These are phyloP conservation scores for Anolis apletophallus DNA, from an alignment of 2,797 vertebrate species.

Conservation along the genomic window DNA sequence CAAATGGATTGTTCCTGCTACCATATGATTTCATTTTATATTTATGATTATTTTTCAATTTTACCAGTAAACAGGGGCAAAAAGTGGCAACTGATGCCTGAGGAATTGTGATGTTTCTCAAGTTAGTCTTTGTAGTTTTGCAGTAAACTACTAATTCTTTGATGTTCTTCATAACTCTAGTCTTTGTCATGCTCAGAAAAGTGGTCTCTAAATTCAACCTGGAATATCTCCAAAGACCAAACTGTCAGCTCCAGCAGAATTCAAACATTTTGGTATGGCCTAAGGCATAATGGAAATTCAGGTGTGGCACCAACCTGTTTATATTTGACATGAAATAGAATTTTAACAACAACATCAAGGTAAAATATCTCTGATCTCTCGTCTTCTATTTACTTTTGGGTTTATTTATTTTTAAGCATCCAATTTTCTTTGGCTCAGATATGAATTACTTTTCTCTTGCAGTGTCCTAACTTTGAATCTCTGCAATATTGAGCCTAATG, in stretches of 20 bases:
- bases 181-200: background rate
- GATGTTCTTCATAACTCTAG: constrained; percentile 6
- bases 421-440: background rate
- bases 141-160: background rate
- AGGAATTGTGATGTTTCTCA: background rate
- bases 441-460: constrained; percentile 40
- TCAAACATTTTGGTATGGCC: background rate
- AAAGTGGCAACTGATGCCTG: background rate
- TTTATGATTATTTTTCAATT: constrained; percentile 6
- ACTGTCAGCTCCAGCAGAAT: background rate
- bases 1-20: background rate
- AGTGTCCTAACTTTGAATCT: constrained; percentile 33
- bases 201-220: background rate
- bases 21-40: background rate
- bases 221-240: background rate
- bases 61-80: background rate
- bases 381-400: background rate
- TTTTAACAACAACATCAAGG: constrained; percentile 44
- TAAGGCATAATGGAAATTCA: constrained; percentile 37
- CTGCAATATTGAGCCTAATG: background rate
- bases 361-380: constrained; percentile 28
- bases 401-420: constrained; percentile 26
- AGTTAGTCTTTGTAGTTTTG: constrained; percentile 15
- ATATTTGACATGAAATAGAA: constrained; percentile 40
- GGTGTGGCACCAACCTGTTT: fast-evolving